Percentiles rank a stretch among this genome's conserved stretches.
These are phyloP conservation scores for Macropis europaea DNA, from an alignment of 2,888 invertebrate species.

Conservation along the genomic window DNA sequence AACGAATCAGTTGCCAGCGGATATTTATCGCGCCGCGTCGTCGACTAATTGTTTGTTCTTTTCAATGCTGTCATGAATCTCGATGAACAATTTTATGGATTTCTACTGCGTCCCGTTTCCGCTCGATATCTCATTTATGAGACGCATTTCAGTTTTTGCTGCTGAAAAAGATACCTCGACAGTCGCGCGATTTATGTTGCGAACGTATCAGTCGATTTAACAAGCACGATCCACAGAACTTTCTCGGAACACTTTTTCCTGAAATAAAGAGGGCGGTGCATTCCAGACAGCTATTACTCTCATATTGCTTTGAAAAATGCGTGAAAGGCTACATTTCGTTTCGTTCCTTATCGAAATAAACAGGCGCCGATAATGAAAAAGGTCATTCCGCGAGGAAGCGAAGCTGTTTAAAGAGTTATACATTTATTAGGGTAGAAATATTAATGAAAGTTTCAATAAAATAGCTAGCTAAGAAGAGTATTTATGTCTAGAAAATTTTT, in stretches of 20 bases:
- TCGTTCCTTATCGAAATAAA: too few species aligned
- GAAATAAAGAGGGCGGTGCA: background rate
- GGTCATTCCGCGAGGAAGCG: too few species aligned
- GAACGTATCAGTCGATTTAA: constrained; percentile 13
- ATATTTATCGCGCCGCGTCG: constrained; percentile 22
- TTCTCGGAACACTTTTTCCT: background rate
- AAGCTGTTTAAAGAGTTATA: too few species aligned
- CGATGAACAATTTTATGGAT: constrained; percentile 12
- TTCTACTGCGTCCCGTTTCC: background rate
- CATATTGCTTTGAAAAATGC: background rate
- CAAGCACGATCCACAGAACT: background rate
- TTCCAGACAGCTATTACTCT: background rate
- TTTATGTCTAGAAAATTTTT: too few species aligned
- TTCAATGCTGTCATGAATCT: constrained; percentile 27
- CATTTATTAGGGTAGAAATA: too few species aligned
- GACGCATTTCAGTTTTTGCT: constrained; percentile 6
- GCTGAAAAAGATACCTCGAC: constrained; percentile 14
- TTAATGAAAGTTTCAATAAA: too few species aligned
- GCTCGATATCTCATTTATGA: constrained; percentile 35
- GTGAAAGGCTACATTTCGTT: background rate
- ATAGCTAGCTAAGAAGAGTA: too few species aligned
- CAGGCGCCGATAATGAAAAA: too few species aligned
- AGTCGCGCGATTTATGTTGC: constrained; percentile 7
- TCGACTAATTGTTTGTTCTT: constrained; percentile 32
- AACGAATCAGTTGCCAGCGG: constrained; percentile 31